Base-by-base conservation (phyloP, 2,888 invertebrate species). In the Resseliella maxima region DNA sequence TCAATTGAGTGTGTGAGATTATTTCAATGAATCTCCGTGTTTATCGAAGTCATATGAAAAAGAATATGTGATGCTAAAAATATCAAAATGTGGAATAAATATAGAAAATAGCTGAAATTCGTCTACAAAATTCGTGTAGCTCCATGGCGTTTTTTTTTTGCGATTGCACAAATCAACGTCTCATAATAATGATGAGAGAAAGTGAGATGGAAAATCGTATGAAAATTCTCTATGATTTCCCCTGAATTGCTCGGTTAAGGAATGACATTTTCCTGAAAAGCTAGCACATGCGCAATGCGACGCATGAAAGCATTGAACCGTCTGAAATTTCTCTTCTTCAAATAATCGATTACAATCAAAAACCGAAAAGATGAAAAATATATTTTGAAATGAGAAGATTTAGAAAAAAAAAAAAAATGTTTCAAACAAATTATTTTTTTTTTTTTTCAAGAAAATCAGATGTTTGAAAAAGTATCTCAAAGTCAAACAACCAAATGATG, bases 31-130 rank as follows among this genome's bases (percentile, higher is more conserved):
- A n/a, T n/a, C n/a, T n/a, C n/a, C n/a, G n/a, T n/a, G n/a, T n/a
- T n/a, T n/a, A n/a, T n/a, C n/a, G n/a, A n/a, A n/a, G 8, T 50
- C 15, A 50, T 15, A 50, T 15, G 18, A 59, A n/a, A 59, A n/a
- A 59, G 59, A 24, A 59, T 6, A 59, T n/a, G 24, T 24, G n/a
- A 3, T 3, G 15, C 72, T 72, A 72, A 72, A 72, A 72, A 72
- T 59, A 59, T 72, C 0, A 18, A 72, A 72, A 72, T 27, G 59
- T 59, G 59, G 59, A 72, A 72, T 72, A 72, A 72, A 72, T 72
- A 72, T 72, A 72, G 72, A 72, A 50, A 59, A 31, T 72, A 72
- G 72, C 72, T 72, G 72, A 72, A 72, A 72, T 72, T 72, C 72
- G 15, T 72, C 72, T 72, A 72, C 72, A 72, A 27, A 59, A 3